These are phyloP conservation scores for Eupristina koningsbergeri DNA, from an alignment of 1,140 invertebrate genomes.

Conservation along the genomic window DNA sequence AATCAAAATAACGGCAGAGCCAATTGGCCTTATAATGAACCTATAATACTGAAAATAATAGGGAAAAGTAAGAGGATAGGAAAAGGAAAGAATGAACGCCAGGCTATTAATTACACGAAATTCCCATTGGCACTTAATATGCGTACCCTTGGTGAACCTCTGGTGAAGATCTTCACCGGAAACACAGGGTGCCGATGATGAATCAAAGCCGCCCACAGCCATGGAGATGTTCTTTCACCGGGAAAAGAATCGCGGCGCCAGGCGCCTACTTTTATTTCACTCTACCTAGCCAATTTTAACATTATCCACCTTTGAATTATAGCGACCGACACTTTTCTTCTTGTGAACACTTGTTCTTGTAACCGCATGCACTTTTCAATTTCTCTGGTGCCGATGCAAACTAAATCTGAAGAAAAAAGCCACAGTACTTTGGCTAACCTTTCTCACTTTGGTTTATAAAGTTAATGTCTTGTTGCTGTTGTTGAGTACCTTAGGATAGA, in stretches of 20 bases:
- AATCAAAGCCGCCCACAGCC: conserved; percentile 15
- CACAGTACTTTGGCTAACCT: not conserved
- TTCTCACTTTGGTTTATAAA: not conserved
- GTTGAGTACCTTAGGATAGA: too few species aligned
- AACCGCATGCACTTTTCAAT: not conserved
- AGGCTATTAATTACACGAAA: conserved; percentile 34
- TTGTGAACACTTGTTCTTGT: not conserved
- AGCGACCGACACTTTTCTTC: not conserved
- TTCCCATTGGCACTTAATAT: conserved; percentile 39
- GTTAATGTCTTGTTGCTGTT: not conserved
- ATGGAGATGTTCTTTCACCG: not conserved
- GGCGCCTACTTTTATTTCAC: conserved; percentile 35
- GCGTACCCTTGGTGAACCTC: not conserved
- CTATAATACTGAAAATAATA: conserved; percentile 35
- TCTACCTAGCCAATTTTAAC: conserved; percentile 9
- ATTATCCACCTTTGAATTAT: conserved; percentile 28
- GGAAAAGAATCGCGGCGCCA: not conserved
- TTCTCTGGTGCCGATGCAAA: not conserved
- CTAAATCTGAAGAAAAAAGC: not conserved
- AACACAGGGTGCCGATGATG: not conserved
- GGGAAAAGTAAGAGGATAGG: not conserved
- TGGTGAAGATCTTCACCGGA: not conserved
- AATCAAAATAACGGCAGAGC: not conserved
- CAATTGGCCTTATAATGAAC: conserved; percentile 10
- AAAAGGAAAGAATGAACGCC: not conserved